Evolutionary conservation across 2,113 vertebrate species (phyloP), one percentile per base, ranked within the genome.

Genomic region (Malurus melanocephalus): DNA sequence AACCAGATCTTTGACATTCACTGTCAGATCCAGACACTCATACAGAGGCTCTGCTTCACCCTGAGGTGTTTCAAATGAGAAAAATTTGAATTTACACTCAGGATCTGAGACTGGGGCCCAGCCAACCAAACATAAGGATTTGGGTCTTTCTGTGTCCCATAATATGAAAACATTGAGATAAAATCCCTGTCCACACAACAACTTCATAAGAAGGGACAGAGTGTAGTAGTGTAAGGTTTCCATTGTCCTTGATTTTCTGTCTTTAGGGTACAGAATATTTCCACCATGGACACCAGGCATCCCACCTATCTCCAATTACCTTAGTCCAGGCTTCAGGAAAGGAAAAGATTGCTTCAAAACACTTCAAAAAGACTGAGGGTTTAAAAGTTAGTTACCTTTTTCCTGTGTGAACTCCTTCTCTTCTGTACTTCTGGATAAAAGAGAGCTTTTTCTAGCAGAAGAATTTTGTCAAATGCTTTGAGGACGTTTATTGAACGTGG

Each of bases 401-500:
- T 72, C 49, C 22, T 76, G 27, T n/a, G 32, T 42, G 51, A 57
- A 53, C 35, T 49, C 2, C 56, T 81, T 33, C 1, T 78, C 85
- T 82, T 65, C 59, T 85, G 40, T 72, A 61, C 5, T 64, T 89
- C 10, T 79, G 42, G 24, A 56, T 75, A 40, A 87, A 82, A 87
- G 35, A 68, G 1, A 6, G 8, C 3, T 43, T 93, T 76, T 45
- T 79, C 27, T 52, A 76, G 8, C 30, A 61, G 21, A 6, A 56
- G 2, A 79, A 56, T 65, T 65, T 35, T 79, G 16, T 75, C 49
- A 89, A 87, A 85, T 52, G 17, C 7, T 82, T 88, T 80, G 42
- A 89, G 21, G 30, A 61, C 56, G 9, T 49, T 33, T 68, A 7
- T 5, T 62, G 40, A 64, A 60, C 0, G 0, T 64, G 49, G 60